Base-by-base conservation (phyloP, 2,888 invertebrate species). In the Drosophila niveifrons region DNA sequence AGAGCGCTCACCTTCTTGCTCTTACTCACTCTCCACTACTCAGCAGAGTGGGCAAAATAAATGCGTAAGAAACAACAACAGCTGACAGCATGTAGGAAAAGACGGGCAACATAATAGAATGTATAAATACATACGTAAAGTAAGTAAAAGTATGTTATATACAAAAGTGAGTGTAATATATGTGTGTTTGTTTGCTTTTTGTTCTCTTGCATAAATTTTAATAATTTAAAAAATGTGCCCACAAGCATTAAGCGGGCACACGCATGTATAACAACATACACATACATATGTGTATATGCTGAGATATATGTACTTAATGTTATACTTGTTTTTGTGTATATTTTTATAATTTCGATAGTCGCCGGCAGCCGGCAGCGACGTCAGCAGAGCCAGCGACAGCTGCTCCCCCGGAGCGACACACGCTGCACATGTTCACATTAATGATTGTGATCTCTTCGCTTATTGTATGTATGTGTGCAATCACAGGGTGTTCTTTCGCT, bases 131-230 rank as follows among this genome's bases (percentile, higher is more conserved):
- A 63, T 28, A 31, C 9, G 7, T 39, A 17, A 41, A 39, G 52
- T 48, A 58, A 3, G 41, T 43, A 48, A 13, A 34, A 41, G 13
- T 56, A 28, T 34, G 23, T 23, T 23, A 23, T 36, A 64, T 15
- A 10, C 43, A 18, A 41, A 39, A 44, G 15, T 50, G 18, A 43
- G 15, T 43, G 10, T 51, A 18, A 18, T 51, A 10, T 34, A 28
- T 34, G 15, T 55, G 15, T 62, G 36, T 23, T 8, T 23, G 8
- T 44, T 56, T 61, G 55, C 50, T 15, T 66, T 17, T 52, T 56
- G 57, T 72, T 63, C 59, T 62, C 73, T 66, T 59, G 70, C 78
- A 83, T 86, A 78, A 66, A 76, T 88, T 80, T 76, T 52, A 75
- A 81, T 74, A 80, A 80, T 72, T 80, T 72, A 48, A 66, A 69